Percentiles rank a stretch among this genome's conserved stretches.
Conservation (phyloP, 2,113 vertebrate genomes). For the Callorhinus ursinus region DNA sequence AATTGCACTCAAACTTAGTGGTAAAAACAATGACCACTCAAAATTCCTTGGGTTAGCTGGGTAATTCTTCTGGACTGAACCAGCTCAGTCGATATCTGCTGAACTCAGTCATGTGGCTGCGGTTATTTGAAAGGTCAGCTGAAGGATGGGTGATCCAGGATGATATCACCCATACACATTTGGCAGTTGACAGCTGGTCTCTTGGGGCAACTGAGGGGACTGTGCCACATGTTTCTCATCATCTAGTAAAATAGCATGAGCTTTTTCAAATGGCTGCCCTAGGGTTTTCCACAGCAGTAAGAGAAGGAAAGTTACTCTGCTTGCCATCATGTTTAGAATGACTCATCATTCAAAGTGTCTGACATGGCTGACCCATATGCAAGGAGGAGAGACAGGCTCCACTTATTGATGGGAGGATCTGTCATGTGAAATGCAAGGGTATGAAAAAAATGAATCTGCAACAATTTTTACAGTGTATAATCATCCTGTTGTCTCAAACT, state of each 20-base stretch:
- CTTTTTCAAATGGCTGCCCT: not conserved
- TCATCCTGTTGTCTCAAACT: not conserved
- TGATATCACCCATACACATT: not conserved
- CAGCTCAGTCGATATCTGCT: not conserved
- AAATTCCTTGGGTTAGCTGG: not conserved
- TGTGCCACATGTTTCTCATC: not conserved
- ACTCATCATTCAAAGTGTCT: not conserved
- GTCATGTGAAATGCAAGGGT: not conserved
- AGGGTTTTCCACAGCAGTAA: not conserved
- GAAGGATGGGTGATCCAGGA: not conserved
- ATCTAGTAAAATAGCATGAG: accelerated
- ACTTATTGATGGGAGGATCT: not conserved
- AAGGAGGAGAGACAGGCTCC: not conserved
- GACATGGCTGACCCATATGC: not conserved
- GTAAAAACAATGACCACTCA: not conserved
- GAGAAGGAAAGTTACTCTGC: not conserved
- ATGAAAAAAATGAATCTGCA: not conserved
- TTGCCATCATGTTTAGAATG: not conserved
- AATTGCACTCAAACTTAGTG: not conserved
- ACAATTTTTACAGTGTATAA: not conserved
- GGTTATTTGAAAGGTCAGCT: not conserved
- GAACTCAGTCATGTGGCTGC: not conserved
- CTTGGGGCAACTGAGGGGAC: not conserved
- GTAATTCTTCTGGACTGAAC: not conserved
- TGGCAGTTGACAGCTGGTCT: not conserved